Evolutionary conservation across 1,140 invertebrate species (phyloP), one percentile per base, ranked within the genome.

Genomic region (Pogonognathellus flavescens): DNA sequence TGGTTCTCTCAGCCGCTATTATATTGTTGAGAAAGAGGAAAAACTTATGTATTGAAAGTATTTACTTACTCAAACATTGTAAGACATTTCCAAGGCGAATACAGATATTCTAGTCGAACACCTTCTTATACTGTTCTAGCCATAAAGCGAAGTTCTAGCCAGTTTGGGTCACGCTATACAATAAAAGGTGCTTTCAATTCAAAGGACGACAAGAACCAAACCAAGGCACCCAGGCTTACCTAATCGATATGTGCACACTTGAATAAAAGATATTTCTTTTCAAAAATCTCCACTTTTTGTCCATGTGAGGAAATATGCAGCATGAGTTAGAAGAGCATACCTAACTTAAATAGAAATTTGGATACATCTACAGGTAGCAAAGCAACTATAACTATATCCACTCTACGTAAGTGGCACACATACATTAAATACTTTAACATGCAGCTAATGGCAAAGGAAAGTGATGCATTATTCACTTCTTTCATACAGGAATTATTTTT

Each of bases 231-330:
- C 84, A 85, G 20, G 84, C 80, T 82, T 85, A 85, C 80, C 84
- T 85, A 85, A 85, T 85, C 84, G 84, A 85, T 85, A 85, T 85
- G 80, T 85, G 84, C 59, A 85, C 80, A 80, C 49, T 85, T 85
- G 84, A 85, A 85, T 85, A 85, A 85, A 80, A 70, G 80, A 82
- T 70, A 72, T 85, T 85, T 82, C 50, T 76, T 85, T 82, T 82
- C 55, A 49, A 82, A 82, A 70, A 81, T 80, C 52, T 22, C 52
- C 82, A 66, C 84, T 85, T 82, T 85, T 85, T 85, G 84, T 85
- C 55, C 84, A 82, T 49, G 9, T 9, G 70, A 85, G 62, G 66
- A 85, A 85, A 82, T 25, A 82, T 55, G 18, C 8, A 66, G 62
- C 11, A 25, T 25, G 25, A 66, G 25, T 6, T 14, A 76, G 16